phyloP scores from a whole-genome alignment of 2,113 vertebrate species.

The Mustela nigripes region DNA sequence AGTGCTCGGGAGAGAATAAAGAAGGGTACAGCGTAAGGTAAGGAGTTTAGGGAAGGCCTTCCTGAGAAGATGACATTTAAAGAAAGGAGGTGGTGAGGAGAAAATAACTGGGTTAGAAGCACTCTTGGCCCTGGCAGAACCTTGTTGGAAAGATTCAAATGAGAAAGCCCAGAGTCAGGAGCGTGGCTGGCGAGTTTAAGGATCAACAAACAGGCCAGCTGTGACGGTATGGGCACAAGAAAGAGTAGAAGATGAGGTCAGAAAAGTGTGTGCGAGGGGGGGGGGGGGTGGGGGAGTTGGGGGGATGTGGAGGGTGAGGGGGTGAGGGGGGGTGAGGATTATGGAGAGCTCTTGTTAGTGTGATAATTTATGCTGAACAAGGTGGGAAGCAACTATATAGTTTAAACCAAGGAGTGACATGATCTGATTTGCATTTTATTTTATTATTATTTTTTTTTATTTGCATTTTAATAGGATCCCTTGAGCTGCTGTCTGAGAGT shows the following conservation, averaged over 20 bases:
- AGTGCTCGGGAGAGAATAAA: conserved; percentile 10
- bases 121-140: background rate
- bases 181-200: background rate
- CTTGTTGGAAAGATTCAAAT: background rate
- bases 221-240: background rate
- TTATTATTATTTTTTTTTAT: background rate
- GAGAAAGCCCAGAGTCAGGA: background rate
- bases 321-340: background rate
- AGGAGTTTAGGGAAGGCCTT: background rate
- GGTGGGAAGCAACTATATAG: background rate
- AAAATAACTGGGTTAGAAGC: background rate
- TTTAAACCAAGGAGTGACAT: background rate
- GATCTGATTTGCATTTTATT: background rate
- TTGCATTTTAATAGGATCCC: background rate
- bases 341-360: background rate
- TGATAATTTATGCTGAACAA: background rate
- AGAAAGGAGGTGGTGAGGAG: background rate
- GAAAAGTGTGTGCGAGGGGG: background rate
- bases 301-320: no score
- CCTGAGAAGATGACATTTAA: background rate
- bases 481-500: background rate
- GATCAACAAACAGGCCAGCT: background rate
- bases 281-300: no score
- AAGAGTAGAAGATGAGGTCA: background rate
- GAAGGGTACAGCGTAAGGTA: background rate